Percentiles rank a stretch among this genome's conserved stretches.
Conservation (phyloP, 1,140 invertebrate species). For the Procambarus clarkii region DNA sequence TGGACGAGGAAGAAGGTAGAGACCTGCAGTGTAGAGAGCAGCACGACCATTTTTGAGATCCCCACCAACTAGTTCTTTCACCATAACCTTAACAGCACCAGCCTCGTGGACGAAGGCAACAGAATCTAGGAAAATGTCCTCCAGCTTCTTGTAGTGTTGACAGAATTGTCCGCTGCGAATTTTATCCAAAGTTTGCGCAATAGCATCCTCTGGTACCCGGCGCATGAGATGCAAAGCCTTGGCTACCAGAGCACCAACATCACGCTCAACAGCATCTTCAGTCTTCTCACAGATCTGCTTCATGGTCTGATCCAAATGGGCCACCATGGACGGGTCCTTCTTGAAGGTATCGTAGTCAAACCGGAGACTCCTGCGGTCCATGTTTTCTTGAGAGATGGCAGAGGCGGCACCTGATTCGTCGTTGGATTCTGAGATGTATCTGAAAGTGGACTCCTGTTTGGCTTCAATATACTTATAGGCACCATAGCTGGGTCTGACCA, state of each 20-base stretch:
- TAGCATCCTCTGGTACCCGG: conserved; percentile 26
- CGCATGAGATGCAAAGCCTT: conserved; percentile 36
- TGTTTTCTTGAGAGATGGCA: background rate
- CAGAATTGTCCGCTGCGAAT: conserved; percentile 20
- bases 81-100: conserved; percentile 37
- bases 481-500: conserved; percentile 49
- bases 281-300: conserved; percentile 29
- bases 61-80: conserved; percentile 22
- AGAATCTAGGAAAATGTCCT: conserved; percentile 43
- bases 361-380: conserved; percentile 11
- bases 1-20: conserved; percentile 42
- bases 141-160: conserved; percentile 15
- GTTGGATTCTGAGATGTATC: conserved; percentile 30
- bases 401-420: background rate
- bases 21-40: conserved; percentile 38
- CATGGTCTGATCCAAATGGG: conserved; percentile 34
- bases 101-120: conserved; percentile 48
- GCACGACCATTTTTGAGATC: background rate
- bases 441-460: conserved; percentile 49
- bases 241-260: conserved; percentile 22
- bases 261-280: conserved; percentile 11
- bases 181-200: conserved; percentile 27
- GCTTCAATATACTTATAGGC: conserved; percentile 52
- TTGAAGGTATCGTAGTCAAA: conserved; percentile 33
- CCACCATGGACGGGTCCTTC: conserved; percentile 34